Percentiles rank a stretch among this genome's conserved stretches.
phyloP scores from a whole-genome alignment of 2,888 invertebrate species.

The Aphrophora alni region DNA sequence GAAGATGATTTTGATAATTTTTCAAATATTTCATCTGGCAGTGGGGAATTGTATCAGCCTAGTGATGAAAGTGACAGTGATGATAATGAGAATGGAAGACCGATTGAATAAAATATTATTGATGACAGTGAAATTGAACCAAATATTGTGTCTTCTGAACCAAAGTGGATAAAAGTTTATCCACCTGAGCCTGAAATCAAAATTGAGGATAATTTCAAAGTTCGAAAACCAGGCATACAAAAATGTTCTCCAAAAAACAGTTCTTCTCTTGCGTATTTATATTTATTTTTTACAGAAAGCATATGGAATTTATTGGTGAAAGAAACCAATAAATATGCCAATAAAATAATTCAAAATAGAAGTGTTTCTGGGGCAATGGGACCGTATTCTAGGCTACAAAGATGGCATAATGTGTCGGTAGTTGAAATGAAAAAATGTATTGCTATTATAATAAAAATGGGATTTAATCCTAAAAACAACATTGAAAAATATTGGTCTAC shows the following conservation, averaged over 20 bases:
- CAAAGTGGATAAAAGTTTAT: constrained; percentile 20
- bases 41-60: background rate
- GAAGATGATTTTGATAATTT: background rate
- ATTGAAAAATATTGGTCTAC: too few species aligned
- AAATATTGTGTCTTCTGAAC: too few species aligned
- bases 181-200: constrained; percentile 12
- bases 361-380: constrained; percentile 8
- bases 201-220: constrained; percentile 17
- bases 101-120: too few species aligned
- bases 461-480: too few species aligned
- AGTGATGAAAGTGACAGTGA: background rate
- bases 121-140: too few species aligned
- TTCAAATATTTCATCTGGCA: background rate
- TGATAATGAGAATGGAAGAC: too few species aligned
- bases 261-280: constrained; percentile 20
- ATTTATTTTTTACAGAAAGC: constrained; percentile 20
- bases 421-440: too few species aligned
- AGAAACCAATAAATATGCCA: constrained; percentile 25
- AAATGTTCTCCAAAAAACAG: constrained; percentile 27
- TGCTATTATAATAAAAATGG: too few species aligned
- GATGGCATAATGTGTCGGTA: too few species aligned
- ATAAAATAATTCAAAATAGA: background rate
- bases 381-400: too few species aligned
- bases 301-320: constrained; percentile 20
- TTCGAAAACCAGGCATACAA: background rate